Evolutionary conservation across 2,888 invertebrate species (phyloP), one percentile per base, ranked within the genome.

Genomic region (Ecliptopera silaceata): DNA sequence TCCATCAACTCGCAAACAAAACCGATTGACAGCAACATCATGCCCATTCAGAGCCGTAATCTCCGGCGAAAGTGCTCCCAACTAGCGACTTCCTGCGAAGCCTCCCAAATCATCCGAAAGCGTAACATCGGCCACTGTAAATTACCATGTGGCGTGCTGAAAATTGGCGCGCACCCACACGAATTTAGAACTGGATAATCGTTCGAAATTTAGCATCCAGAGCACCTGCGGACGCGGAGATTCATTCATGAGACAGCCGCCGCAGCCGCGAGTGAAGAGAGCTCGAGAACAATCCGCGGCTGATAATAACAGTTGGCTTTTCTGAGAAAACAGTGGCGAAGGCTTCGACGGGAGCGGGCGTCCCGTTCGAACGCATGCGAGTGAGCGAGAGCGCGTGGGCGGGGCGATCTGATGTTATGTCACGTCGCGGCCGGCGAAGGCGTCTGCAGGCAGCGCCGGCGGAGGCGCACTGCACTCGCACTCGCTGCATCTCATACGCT

Each of bases 271-370:
- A 39, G n/a, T 38, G 39, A 38, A 29, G 38, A 80, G 79, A 80
- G 80, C 78, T 80, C 83, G 87, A 87, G 81, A 89, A 87, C 84
- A 85, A 86, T 84, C 86, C 82, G 75, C 77, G 76, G 71, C 77
- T 75, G 86, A 82, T 89, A 90, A 89, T 90, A 89, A 86, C 90
- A 82, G 87, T 88, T 88, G 86, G 85, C 82, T 88, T 88, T 89
- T 89, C 90, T 88, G 70, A 77, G 90, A 89, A 59, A 89, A 83
- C 81, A 77, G 79, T 80, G n/a, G 76, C 76, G 82, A 78, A 90
- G 89, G 89, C 88, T 90, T 88, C 77, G 80, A 68, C 79, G 87
- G 86, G 80, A 75, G 75, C 79, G 68, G 65, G 65, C 65, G 73
- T 88, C 88, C 69, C 82, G 68, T 72, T 89, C 82, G 74, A 82